These are phyloP conservation scores for Hafferia zeledoni DNA, from an alignment of 2,797 vertebrate genomes.

Conservation along the genomic window DNA sequence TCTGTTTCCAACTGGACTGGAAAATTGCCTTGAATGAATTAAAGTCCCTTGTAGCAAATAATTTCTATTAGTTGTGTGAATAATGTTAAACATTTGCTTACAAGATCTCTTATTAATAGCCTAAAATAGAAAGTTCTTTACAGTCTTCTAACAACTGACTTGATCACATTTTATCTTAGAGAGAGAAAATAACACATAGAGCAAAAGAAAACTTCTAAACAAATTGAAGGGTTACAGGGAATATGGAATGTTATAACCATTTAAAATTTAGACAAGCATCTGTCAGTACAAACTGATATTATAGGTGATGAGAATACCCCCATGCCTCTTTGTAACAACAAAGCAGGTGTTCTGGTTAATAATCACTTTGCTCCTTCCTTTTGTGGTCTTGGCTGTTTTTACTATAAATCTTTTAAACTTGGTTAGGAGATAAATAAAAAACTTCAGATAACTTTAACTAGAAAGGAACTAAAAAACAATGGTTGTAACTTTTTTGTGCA, in stretches of 20 bases:
- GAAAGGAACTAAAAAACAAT: background rate
- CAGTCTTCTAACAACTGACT: background rate
- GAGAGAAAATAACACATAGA: background rate
- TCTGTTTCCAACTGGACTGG: background rate
- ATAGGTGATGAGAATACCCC: background rate
- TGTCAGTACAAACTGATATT: background rate
- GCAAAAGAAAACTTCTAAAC: background rate
- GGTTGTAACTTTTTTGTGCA: background rate
- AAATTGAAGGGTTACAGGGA: background rate
- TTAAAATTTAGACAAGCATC: background rate
- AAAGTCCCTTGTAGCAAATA: background rate
- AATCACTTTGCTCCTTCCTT: background rate
- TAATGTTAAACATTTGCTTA: background rate
- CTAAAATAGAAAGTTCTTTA: background rate
- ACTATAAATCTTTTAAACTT: background rate
- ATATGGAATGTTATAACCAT: background rate
- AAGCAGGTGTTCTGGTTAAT: background rate
- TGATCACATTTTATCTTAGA: background rate
- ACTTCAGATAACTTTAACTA: background rate
- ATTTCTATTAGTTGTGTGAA: background rate
- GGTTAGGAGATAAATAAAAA: background rate
- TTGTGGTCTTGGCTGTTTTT: background rate
- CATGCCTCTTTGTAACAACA: background rate
- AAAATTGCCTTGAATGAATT: background rate
- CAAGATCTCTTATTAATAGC: background rate